Base-by-base conservation (phyloP, 2,888 invertebrate genomes). In the Tortrix viridana region DNA sequence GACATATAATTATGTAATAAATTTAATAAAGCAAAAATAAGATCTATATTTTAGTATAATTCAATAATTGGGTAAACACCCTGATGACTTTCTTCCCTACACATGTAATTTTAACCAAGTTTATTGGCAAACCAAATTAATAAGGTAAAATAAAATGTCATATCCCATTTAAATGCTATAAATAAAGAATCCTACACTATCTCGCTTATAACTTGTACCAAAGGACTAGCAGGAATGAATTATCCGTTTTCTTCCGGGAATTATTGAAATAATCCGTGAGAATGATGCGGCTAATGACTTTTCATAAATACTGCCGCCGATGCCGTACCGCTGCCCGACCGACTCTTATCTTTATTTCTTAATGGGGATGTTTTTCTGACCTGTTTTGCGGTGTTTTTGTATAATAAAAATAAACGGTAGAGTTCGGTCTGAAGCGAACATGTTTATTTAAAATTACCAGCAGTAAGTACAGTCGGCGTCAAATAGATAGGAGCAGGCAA, bases 231-330 rank as follows among this genome's bases (percentile, higher is more conserved):
- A 63, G 67, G 75, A 77, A 79, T 77, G 80, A 85, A 85, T 86
- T 82, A 85, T 84, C 79, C 78, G 79, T 79, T 80, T 82, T 82
- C 80, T 77, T 74, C 76, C 77, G 77, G 83, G 32, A 86, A 85
- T 86, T 84, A 85, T 85, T 83, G 82, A 84, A 86, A 87, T 86
- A 84, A 86, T 85, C 82, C 83, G 76, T 77, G 80, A 78, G 78
- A 82, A 80, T 74, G 79, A 77, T 74, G 79, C 75, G 70, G 80
- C 79, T 81, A 81, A 83, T 82, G 80, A 81, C 76, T 72, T 75
- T 68, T 71, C 72, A 75, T 74, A 76, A 76, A 77, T 76, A 74
- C 72, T 66, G 66, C 65, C 47, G 67, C 22, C 41, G 41, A 22
- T 19, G 18, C 44, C 41, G 60, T 26, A 6, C 41, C n/a, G 41